phyloP scores from a whole-genome alignment of 2,797 vertebrate species.

The Hemibagrus guttatus region DNA sequence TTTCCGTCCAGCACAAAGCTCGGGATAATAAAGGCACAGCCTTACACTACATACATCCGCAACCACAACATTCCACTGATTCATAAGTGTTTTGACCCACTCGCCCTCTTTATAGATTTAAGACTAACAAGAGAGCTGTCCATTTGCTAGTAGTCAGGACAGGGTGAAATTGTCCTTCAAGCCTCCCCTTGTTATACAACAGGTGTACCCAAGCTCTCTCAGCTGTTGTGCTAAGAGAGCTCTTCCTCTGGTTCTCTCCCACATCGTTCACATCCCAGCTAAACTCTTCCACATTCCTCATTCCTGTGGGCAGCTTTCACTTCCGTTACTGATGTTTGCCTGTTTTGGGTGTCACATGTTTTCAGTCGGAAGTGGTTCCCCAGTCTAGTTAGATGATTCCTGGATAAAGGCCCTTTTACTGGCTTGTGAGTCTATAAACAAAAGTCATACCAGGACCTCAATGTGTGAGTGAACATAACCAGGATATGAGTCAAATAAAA shows the following conservation, averaged over 20 bases:
- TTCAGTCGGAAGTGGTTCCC: constrained; percentile 55
- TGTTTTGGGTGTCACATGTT: constrained; percentile 56
- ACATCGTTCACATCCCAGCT: constrained; percentile 42
- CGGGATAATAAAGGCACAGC: constrained; percentile 17
- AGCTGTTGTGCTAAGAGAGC: constrained; percentile 67
- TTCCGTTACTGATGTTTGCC: constrained; percentile 51
- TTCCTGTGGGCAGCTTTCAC: constrained; percentile 57
- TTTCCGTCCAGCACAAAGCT: constrained; percentile 13
- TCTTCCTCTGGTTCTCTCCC: constrained; percentile 67
- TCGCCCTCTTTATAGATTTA: constrained; percentile 69
- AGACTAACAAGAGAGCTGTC: constrained; percentile 72
- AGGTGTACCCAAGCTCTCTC: constrained; percentile 74
- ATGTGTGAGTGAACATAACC: constrained; percentile 51
- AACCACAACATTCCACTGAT: constrained; percentile 69
- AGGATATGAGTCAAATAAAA: constrained; percentile 66
- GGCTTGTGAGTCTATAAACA: constrained; percentile 28
- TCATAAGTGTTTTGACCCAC: constrained; percentile 65
- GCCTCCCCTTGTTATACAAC: constrained; percentile 73
- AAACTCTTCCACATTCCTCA: constrained; percentile 70
- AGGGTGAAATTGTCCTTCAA: constrained; percentile 63
- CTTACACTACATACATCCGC: constrained; percentile 60
- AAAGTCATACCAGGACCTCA: constrained; percentile 16
- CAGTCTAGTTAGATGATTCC: constrained; percentile 7
- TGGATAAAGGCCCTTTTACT: background rate
- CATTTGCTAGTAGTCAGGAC: constrained; percentile 63